These are phyloP conservation scores for Coptodon rendalli DNA, from an alignment of 2,113 vertebrate species.

Conservation along the genomic window DNA sequence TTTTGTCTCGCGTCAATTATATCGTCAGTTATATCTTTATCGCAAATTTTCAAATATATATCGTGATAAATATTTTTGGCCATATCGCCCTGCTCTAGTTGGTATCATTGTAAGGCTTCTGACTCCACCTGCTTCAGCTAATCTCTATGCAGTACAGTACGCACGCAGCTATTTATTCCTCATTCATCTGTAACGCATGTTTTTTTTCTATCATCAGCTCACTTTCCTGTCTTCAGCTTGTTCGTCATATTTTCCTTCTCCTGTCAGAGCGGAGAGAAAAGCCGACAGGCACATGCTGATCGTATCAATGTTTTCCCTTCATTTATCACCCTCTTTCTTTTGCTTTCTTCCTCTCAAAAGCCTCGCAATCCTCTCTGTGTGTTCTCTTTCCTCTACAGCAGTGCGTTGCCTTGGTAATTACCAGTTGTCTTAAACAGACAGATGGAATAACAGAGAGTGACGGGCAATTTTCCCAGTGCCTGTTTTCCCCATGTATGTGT, in stretches of 20 bases:
- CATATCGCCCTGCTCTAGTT: too few species aligned
- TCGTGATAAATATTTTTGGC: too few species aligned
- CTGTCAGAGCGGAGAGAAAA: conserved; percentile 5
- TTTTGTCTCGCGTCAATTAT: too few species aligned
- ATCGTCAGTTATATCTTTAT: too few species aligned
- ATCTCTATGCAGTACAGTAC: background rate
- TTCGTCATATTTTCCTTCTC: conserved; percentile 14
- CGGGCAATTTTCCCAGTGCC: conserved; percentile 62
- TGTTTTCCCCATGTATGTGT: conserved; percentile 34
- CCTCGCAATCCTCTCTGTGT: conserved; percentile 31
- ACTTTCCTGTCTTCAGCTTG: background rate
- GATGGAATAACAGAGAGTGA: conserved; percentile 73
- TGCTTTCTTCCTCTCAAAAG: conserved; percentile 13
- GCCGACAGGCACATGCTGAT: conserved; percentile 21
- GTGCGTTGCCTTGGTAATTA: conserved; percentile 69
- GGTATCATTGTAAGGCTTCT: background rate
- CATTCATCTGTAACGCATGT: background rate
- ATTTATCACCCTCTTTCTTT: conserved; percentile 27
- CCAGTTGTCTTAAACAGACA: conserved; percentile 76
- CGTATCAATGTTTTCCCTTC: conserved; percentile 29
- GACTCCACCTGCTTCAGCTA: background rate
- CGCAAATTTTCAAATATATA: too few species aligned
- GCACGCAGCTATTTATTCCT: background rate
- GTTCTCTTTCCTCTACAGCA: conserved; percentile 58
- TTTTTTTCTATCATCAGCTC: background rate